Evolutionary conservation across 2,113 vertebrate genomes (phyloP).

Genomic region (Anseranas semipalmata): DNA sequence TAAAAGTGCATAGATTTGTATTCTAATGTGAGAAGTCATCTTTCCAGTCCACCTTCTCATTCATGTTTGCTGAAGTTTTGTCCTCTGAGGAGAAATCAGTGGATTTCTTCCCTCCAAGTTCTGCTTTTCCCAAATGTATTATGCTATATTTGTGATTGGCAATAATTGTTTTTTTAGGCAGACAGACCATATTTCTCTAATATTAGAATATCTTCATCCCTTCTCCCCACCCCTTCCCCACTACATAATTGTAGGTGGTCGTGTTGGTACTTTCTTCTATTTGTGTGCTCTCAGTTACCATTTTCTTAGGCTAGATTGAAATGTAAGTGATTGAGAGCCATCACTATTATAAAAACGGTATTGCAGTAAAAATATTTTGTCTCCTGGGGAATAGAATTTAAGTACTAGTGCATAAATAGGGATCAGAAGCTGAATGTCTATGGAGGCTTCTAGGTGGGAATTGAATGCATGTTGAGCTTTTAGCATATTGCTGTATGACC

Average conservation of each 20-base stretch:
- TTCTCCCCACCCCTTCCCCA: fast-evolving
- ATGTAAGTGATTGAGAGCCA: background rate
- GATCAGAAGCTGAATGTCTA: background rate
- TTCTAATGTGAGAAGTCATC: background rate
- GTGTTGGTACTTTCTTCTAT: background rate
- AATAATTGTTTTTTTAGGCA: background rate
- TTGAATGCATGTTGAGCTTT: background rate
- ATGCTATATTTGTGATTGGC: background rate
- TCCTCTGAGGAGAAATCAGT: background rate
- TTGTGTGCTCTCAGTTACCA: background rate
- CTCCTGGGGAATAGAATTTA: background rate
- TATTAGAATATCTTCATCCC: background rate
- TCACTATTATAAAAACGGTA: background rate
- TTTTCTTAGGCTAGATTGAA: background rate
- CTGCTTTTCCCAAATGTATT: background rate
- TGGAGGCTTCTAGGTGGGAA: background rate
- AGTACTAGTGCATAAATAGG: background rate
- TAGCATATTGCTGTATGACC: background rate
- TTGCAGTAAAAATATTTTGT: background rate
- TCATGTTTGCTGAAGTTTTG: fast-evolving
- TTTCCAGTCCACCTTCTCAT: background rate
- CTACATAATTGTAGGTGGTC: background rate
- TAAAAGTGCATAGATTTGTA: fast-evolving
- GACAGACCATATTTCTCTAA: background rate
- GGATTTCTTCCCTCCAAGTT: background rate